Evolutionary conservation across 2,797 vertebrate species (phyloP), one percentile per base, ranked within the genome.

Genomic region (Hozukius guyotensis): DNA sequence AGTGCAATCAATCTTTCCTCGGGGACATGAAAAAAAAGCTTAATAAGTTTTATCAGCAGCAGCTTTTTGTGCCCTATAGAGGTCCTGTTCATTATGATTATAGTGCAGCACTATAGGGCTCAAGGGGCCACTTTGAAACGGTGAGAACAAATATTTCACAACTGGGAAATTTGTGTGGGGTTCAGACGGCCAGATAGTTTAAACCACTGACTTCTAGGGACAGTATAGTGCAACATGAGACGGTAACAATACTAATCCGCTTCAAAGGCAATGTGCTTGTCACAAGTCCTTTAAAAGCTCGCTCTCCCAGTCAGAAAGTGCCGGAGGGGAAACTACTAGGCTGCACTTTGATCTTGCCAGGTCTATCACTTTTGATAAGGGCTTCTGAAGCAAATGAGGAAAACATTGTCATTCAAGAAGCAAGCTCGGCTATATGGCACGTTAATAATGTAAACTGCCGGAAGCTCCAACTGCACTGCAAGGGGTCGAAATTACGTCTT

Each of bases 261-360:
- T 94, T 96, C 94, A 95, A 95, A 95, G 93, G 91, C 88, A 80
- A 78, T 36, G 69, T 57, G 88, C 87, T 89, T 88, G 93, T 95
- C 92, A 89, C 91, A 87, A 85, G 92, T 88, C 83, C 86, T 92
- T 92, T 89, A 89, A 92, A 93, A 94, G 82, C 72, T 84, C 59
- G 14, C 81, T 90, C 90, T 76, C 79, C 76, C 85, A 81, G 92
- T 89, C 87, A 89, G 81, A 94, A 88, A 86, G 88, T 72, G 87
- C 89, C 87, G 62, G 81, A 80, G 89, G 92, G 92, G 84, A 87
- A 91, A 90, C 80, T 85, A 82, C 78, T 8, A 82, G 88, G 83
- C 87, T 83, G 76, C 80, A 76, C 94, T 95, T 96, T 96, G 93
- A 96, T 95, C 94, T 91, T 27, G 34, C 77, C 79, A 87, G 85